A percentile compares a stretch with the other conserved stretches of the same genome.
Conservation (phyloP, 2,113 vertebrate species). For the Nothoprocta perdicaria region DNA sequence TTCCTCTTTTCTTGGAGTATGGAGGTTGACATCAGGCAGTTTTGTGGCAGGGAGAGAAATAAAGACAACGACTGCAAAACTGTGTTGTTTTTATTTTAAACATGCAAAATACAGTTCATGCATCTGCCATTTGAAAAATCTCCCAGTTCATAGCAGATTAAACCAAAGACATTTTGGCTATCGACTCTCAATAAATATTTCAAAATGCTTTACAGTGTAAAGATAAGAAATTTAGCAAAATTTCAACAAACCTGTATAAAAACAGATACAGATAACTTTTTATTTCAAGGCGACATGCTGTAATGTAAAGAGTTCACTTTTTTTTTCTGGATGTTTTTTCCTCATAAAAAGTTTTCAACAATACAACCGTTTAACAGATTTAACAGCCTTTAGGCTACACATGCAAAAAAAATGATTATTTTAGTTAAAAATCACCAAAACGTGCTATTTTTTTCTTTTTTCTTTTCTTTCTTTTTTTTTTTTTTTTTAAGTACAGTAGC, state of each 20-base stretch:
- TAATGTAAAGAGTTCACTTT: slow-evolving; percentile 83
- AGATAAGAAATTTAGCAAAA: slow-evolving; percentile 97
- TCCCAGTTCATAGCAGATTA: slow-evolving; percentile 78
- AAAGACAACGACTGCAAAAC: slow-evolving; percentile 80
- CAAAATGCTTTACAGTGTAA: slow-evolving; percentile 93
- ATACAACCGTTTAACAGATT: slow-evolving; percentile 80
- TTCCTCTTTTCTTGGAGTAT: background rate
- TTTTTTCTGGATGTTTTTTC: slow-evolving; percentile 64
- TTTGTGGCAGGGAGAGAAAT: slow-evolving; percentile 72
- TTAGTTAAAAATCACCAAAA: slow-evolving; percentile 85
- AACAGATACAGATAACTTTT: slow-evolving; percentile 83
- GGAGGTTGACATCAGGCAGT: slow-evolving; percentile 36
- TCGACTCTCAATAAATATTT: slow-evolving; percentile 80
- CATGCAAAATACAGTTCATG: slow-evolving; percentile 97
- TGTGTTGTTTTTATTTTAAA: slow-evolving; percentile 82
- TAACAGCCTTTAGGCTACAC: slow-evolving; percentile 79
- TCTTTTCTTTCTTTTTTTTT: slow-evolving; percentile 65
- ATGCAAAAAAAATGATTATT: slow-evolving; percentile 87
- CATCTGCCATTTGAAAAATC: slow-evolving; percentile 84
- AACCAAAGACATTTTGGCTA: slow-evolving; percentile 82
- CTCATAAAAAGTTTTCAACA: slow-evolving; percentile 88
- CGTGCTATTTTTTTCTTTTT: slow-evolving; percentile 80
- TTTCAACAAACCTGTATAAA: slow-evolving; percentile 93
- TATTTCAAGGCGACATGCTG: slow-evolving; percentile 89
- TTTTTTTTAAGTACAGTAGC: slow-evolving; percentile 71